Evolutionary conservation across 2,113 vertebrate species (phyloP), one percentile per base, ranked within the genome.

Genomic region (Gymnocephalus cernua): DNA sequence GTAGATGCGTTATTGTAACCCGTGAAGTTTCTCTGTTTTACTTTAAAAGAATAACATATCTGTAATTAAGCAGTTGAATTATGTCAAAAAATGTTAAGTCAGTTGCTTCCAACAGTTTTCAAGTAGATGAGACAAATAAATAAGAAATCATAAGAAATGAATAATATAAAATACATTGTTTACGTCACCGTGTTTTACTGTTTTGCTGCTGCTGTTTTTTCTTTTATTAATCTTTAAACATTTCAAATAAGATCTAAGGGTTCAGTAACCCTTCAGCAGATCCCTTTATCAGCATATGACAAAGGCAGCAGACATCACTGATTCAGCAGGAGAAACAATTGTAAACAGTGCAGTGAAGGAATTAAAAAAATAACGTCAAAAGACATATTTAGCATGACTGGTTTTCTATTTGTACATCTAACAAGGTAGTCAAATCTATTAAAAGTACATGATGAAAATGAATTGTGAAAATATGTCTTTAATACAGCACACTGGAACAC

Each of bases 321-420:
- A 73, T 63, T 32, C 32, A 56, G 54, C 4, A 38, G 68, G 54
- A 74, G 82, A 57, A 69, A 51, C n/a, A 1, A 25, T 38, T n/a
- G 41, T 21, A 21, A 48, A 38, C 27, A 23, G 2, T 32, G 4
- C 19, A 16, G 11, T 51, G 6, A 48, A 44, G n/a, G 2, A 54
- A 32, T 51, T 8, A 11, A 9, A 61, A 61, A 59, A 27, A 45
- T 23, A 7, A 62, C 13, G 38, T 70, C 47, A 65, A 11, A 47
- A 29, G 14, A 54, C 12, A 32, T 45, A 14, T 64, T 58, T 13
- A 2, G n/a, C 19, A 21, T 59, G 10, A 38, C 4, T 27, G 3
- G 1, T 32, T 61, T 68, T 53, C 1, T 10, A n/a, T 58, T n/a
- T 13, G n/a, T 29, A 12, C 21, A 25, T 54, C 21, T 4, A 45